Base-by-base conservation (phyloP, 2,888 invertebrate genomes). In the Gnatocerus cornutus region DNA sequence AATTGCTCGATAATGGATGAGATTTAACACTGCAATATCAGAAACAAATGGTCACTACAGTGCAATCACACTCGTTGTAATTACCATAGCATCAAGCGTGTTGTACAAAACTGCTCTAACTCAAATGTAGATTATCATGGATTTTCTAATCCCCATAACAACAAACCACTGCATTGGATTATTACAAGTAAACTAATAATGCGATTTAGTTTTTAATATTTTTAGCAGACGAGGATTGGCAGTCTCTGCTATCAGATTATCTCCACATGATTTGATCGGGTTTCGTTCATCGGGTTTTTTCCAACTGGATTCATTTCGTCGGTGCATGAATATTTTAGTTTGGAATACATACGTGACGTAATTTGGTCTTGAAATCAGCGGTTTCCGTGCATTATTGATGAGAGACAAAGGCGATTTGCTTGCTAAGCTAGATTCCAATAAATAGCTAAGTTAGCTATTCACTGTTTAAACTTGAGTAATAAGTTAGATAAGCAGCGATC, bases 401-500 rank as follows among this genome's bases (percentile, higher is more conserved):
- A 58, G 41, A 12, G 41, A 48, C 41, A 46, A 27, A 16, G 8
- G 29, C 21, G 10, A 29, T 56, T 58, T 58, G 43, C 43, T 12
- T 41, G 16, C 27, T 43, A 39, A 61, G 29, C 13, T 21, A 45
- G 8, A 12, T 46, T 64, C 37, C 45, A 53, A 61, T 67, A 59
- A 59, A 53, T 53, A 58, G 37, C 37, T 46, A 58, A 30, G 21
- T 52, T 33, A 14, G 13, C 48, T 56, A 61, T 43, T 50, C 30
- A 55, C 50, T 69, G 59, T 71, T 68, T 63, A 68, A 73, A 71
- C 59, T 69, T 63, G 68, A 68, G 67, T 71, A 68, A 71, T 68
- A 73, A 74, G 52, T 70, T 67, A 71, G 73, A 73, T 74, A 71
- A 73, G 69, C 74, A 69, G 69, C 73, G 69, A 72, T 71, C 70